Percentiles rank a stretch among this genome's conserved stretches.
phyloP scores from a whole-genome alignment of 2,113 vertebrate species.

The Brachyhypopomus occidentalis region DNA sequence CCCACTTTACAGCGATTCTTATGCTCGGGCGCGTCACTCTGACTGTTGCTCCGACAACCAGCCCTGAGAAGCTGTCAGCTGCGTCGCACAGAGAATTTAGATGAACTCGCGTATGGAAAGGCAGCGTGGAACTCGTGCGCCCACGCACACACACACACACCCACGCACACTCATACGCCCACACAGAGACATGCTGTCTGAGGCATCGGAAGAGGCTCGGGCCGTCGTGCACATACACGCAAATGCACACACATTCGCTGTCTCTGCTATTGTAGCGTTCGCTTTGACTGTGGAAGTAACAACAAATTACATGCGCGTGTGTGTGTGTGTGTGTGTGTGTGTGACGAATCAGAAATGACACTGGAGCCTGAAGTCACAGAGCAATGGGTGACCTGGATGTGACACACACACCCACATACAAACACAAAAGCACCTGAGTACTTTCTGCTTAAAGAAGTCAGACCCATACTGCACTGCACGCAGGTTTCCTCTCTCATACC shows the following conservation, averaged over 20 bases:
- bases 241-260: not conserved
- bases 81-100: conserved; percentile 1
- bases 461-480: no score
- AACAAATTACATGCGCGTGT: not conserved
- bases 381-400: not conserved
- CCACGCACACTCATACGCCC: not conserved
- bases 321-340: not conserved
- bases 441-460: no score
- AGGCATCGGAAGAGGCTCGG: no score
- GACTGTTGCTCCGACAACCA: conserved; percentile 17
- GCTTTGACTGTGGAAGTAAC: no score
- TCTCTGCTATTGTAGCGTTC: not conserved
- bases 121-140: not conserved
- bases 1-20: not conserved
- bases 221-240: not conserved
- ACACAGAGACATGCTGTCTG: no score
- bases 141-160: conserved; percentile 5
- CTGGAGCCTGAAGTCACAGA: not conserved
- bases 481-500: no score
- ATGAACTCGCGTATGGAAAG: not conserved
- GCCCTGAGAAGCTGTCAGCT: conserved; percentile 27
- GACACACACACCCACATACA: not conserved
- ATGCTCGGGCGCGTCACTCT: conserved; percentile 10
- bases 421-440: no score
- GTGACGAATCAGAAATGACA: not conserved